phyloP scores from a whole-genome alignment of 2,888 invertebrate species.

The Baronia brevicornis region DNA sequence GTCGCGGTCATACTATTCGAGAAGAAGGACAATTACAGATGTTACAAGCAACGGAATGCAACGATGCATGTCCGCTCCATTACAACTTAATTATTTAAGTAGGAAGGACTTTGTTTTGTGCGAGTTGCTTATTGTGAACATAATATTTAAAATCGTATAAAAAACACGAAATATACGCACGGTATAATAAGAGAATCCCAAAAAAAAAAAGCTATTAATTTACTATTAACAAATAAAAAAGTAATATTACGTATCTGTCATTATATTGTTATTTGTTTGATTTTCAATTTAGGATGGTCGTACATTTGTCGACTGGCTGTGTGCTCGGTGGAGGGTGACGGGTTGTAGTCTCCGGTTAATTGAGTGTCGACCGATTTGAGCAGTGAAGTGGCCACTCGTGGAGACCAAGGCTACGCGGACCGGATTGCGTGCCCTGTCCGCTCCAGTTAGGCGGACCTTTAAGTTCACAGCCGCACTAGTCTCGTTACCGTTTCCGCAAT shows the following conservation, averaged over 20 bases:
- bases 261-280: not conserved
- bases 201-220: too few relatives aligned
- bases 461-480: slow-evolving; percentile 37
- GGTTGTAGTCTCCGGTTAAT: slow-evolving; percentile 49
- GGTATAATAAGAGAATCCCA: too few relatives aligned
- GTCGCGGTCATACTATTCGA: slow-evolving; percentile 41
- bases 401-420: slow-evolving; percentile 67
- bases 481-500: slow-evolving; percentile 53
- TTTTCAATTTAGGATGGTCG: slow-evolving; percentile 6
- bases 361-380: slow-evolving; percentile 62
- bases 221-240: too few relatives aligned
- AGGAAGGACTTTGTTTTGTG: too few relatives aligned
- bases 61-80: slow-evolving; percentile 23
- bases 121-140: too few relatives aligned
- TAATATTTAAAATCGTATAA: too few relatives aligned
- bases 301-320: slow-evolving; percentile 1
- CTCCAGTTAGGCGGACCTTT: slow-evolving; percentile 69
- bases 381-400: slow-evolving; percentile 68
- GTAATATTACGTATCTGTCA: too few relatives aligned
- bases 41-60: slow-evolving; percentile 27
- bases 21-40: slow-evolving; percentile 28
- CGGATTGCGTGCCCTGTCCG: slow-evolving; percentile 68
- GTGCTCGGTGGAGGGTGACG: slow-evolving; percentile 32
- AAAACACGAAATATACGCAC: too few relatives aligned
- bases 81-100: too few relatives aligned